Evolutionary conservation across 2,888 invertebrate species (phyloP).

Genomic region (Plagodis pulveraria): DNA sequence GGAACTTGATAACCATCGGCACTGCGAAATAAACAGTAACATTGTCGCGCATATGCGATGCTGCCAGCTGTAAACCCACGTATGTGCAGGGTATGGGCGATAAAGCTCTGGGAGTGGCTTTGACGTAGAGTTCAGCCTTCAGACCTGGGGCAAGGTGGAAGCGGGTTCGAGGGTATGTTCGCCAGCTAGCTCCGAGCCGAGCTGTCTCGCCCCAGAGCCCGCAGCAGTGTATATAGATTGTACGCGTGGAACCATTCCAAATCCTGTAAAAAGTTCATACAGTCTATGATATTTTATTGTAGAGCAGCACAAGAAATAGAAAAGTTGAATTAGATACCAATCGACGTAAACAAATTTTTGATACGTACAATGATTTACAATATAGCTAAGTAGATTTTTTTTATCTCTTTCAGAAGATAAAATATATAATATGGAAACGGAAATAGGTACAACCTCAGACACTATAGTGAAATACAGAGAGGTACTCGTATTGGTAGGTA

Average conservation of each 20-base stretch:
- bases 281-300: too few relatives aligned
- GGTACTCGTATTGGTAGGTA: too few relatives aligned
- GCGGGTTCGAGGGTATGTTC: slow-evolving; percentile 59
- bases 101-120: slow-evolving; percentile 52
- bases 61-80: slow-evolving; percentile 59
- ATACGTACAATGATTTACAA: too few relatives aligned
- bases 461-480: too few relatives aligned
- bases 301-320: too few relatives aligned
- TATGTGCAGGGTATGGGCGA: slow-evolving; percentile 47
- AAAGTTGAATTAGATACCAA: too few relatives aligned
- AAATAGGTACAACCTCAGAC: too few relatives aligned
- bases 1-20: slow-evolving; percentile 59
- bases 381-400: too few relatives aligned
- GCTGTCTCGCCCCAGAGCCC: slow-evolving; percentile 60
- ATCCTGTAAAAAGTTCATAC: slow-evolving; percentile 46
- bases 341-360: too few relatives aligned
- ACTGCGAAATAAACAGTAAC: slow-evolving; percentile 60
- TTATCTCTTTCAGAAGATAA: too few relatives aligned
- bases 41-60: slow-evolving; percentile 60
- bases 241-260: slow-evolving; percentile 53
- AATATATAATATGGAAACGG: too few relatives aligned
- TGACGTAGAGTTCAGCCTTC: slow-evolving; percentile 47
- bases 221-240: slow-evolving; percentile 60
- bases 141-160: slow-evolving; percentile 64
- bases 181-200: slow-evolving; percentile 62